Base-by-base conservation (phyloP, 2,888 invertebrate genomes). In the Meiosimyza decipiens region DNA sequence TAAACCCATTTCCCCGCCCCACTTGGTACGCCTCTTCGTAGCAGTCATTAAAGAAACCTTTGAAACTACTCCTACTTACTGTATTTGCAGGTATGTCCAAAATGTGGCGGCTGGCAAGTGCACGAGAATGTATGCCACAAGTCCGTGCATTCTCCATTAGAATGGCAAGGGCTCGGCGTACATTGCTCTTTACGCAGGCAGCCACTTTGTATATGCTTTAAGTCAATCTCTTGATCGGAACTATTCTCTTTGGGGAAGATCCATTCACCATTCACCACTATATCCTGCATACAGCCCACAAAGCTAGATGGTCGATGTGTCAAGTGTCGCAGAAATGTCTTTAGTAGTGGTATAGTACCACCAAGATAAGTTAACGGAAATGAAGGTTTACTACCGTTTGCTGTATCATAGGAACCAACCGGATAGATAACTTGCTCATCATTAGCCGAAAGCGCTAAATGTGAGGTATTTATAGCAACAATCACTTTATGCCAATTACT, bases 391-490 rank as follows among this genome's bases (percentile, higher is more conserved):
- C 22, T 2, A 22, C 2, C 22, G 22, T 1, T 22, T 22, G 1
- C 22, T 71, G 92, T 92, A 86, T 95, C 95, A 85, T 93, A 94
- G 78, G 93, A 91, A 79, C 92, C 93, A 81, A 96, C 95, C 0
- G 95, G 95, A 86, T 95, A 95, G 81, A 96, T 95, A 16, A 95
- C 95, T 87, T 95, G 95, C 87, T 95, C 95, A 84, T 95, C 95
- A 85, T 95, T 95, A 12, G 95, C 95, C 0, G 94, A 93, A 67
- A 96, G 89, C 68, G 95, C 95, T 79, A 95, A 89, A 88, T 96
- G 95, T 7, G 95, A 93, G n/a, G 94, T 92, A 86, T 96, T 96
- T 59, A 96, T 95, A 0, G 95, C 93, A 49, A 96, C 95, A 86
- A 95, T 95, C 51, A 92, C 93, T 86, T 93, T 94, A 82, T 96